Base-by-base conservation (phyloP, 2,888 invertebrate species). In the Alloscopus bannaensis region DNA sequence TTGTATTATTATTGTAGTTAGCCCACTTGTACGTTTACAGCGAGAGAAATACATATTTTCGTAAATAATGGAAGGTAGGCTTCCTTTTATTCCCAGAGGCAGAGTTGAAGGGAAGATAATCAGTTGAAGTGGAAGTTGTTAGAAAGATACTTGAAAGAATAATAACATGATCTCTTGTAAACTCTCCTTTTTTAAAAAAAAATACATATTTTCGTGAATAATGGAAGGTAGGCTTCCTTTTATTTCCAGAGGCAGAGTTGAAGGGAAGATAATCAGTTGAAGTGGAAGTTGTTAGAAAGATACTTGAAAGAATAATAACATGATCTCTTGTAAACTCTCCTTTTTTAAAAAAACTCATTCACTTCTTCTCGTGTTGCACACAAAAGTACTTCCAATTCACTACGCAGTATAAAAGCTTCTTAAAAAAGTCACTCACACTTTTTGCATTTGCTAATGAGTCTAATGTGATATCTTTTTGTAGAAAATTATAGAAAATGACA, bases 401-500 rank as follows among this genome's bases (percentile, higher is more conserved):
- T 55, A 8, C 29, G 24, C 3, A 50, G 36, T 42, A n/a, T n/a
- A n/a, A n/a, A n/a, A n/a, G n/a, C n/a, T n/a, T n/a, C n/a, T n/a
- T n/a, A n/a, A n/a, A 16, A 22, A 71, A 71, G 60, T 72, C 64
- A 62, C 72, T 72, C 72, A 52, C 72, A 62, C 72, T 72, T 64
- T 55, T 64, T 72, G 18, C 31, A 52, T 52, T 52, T 62, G 72
- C 72, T 72, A 64, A 72, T 71, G 71, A 71, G 71, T 72, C 64
- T 72, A 72, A 72, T 72, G 55, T 59, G 64, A 72, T 72, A 72
- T 72, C 72, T 72, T 64, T 72, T 72, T 13, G 71, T 71, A 71
- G 71, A 64, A 72, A 72, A 72, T 72, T 72, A 72, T 72, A 64
- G n/a, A 72, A 79, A 80, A 71, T 78, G 78, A 78, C 78, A 78